A percentile compares a stretch with the other conserved stretches of the same genome.
phyloP scores from a whole-genome alignment of 2,888 invertebrate genomes.

The Melanargia galathea region DNA sequence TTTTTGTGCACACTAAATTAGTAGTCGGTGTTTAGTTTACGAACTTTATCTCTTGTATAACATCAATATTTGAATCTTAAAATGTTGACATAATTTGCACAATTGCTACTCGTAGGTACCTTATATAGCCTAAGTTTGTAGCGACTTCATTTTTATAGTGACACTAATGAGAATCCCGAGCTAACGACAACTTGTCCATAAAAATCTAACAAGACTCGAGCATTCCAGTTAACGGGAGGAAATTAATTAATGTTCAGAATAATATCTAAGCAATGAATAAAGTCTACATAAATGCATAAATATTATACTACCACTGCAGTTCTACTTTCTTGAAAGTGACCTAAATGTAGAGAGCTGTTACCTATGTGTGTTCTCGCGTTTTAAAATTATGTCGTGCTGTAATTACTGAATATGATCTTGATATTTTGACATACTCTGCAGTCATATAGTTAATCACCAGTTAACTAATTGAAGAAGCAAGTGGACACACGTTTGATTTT shows the following conservation, averaged over 20 bases:
- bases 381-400: background rate
- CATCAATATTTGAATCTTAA: no score
- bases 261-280: background rate
- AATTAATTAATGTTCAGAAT: conserved; percentile 4
- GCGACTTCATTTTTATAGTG: conserved; percentile 6
- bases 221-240: background rate
- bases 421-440: background rate
- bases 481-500: no score
- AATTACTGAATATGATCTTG: background rate
- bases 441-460: background rate
- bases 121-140: no score
- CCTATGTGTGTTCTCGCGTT: background rate
- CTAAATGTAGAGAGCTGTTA: conserved; percentile 2
- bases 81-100: background rate
- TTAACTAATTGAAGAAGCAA: background rate
- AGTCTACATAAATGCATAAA: background rate
- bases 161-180: conserved; percentile 1
- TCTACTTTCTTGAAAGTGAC: conserved; percentile 3
- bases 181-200: background rate
- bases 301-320: background rate
- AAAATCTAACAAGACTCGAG: conserved; percentile 6
- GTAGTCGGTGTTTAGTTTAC: no score
- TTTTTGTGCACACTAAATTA: no score
- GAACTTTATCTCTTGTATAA: no score
- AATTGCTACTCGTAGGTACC: background rate